Conservation (phyloP, 2,888 invertebrate species). For the Chalcis sispes region DNA sequence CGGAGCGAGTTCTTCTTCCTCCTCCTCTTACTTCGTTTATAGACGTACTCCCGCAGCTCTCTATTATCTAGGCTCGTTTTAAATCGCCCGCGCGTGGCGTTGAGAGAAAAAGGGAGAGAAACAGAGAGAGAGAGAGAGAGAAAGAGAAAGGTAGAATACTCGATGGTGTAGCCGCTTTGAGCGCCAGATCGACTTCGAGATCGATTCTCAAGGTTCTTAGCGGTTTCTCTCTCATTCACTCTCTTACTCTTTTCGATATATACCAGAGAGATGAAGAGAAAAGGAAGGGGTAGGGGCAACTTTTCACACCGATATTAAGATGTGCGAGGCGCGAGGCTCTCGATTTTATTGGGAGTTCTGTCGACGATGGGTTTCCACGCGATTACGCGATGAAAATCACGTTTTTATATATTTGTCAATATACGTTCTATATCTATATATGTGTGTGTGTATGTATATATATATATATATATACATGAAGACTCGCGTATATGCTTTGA, state of each 20-base stretch:
- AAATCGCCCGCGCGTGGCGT: constrained; percentile 36
- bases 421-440: too few species aligned
- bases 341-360: constrained; percentile 25
- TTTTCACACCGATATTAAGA: constrained; percentile 32
- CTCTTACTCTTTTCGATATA: constrained; percentile 25
- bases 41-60: constrained; percentile 52
- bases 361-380: too few species aligned
- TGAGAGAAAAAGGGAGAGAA: constrained; percentile 32
- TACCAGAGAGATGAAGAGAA: background rate
- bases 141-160: constrained; percentile 8
- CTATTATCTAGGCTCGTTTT: constrained; percentile 55
- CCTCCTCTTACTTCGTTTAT: constrained; percentile 34
- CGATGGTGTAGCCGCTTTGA: too few species aligned
- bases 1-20: constrained; percentile 34
- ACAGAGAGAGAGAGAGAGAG: constrained; percentile 27
- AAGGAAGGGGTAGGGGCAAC: too few species aligned
- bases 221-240: constrained; percentile 49
- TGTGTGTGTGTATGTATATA: too few species aligned
- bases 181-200: constrained; percentile 41
- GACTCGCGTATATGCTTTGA: too few species aligned
- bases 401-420: too few species aligned
- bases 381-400: too few species aligned
- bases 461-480: too few species aligned
- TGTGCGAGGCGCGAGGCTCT: constrained; percentile 6
- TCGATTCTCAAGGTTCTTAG: constrained; percentile 54